Conservation (phyloP, 2,888 invertebrate species). For the Neocrepidodera transversa region DNA sequence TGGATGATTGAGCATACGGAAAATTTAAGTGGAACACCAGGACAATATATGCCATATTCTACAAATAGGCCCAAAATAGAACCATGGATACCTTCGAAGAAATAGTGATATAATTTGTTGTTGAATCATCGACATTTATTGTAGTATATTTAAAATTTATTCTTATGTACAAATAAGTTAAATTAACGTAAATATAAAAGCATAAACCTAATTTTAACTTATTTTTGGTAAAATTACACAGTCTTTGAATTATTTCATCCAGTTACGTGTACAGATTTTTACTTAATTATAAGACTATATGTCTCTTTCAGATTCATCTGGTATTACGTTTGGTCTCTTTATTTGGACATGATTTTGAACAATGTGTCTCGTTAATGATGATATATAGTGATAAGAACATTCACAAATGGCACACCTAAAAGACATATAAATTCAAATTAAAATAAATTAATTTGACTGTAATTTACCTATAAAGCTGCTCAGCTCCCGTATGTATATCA, state of each 20-base stretch:
- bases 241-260: no score
- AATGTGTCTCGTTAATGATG: slow-evolving; percentile 56
- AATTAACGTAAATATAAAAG: background rate
- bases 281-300: background rate
- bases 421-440: slow-evolving; percentile 7
- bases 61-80: slow-evolving; percentile 89
- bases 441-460: background rate
- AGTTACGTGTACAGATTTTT: background rate
- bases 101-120: slow-evolving; percentile 9
- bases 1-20: slow-evolving; percentile 89
- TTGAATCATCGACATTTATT: slow-evolving; percentile 3
- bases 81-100: slow-evolving; percentile 74
- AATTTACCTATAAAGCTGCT: slow-evolving; percentile 44
- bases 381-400: slow-evolving; percentile 55
- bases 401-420: slow-evolving; percentile 55
- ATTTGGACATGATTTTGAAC: slow-evolving; percentile 52
- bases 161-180: slow-evolving; percentile 3
- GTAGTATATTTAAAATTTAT: slow-evolving; percentile 8
- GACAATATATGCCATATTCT: slow-evolving; percentile 88
- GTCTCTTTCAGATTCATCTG: background rate
- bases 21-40: slow-evolving; percentile 83
- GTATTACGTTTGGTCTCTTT: background rate
- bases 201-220: background rate
- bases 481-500: slow-evolving; percentile 52
- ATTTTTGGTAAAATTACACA: background rate